These are phyloP conservation scores for Pelobates cultripes DNA, from an alignment of 2,797 vertebrate species.

Conservation along the genomic window DNA sequence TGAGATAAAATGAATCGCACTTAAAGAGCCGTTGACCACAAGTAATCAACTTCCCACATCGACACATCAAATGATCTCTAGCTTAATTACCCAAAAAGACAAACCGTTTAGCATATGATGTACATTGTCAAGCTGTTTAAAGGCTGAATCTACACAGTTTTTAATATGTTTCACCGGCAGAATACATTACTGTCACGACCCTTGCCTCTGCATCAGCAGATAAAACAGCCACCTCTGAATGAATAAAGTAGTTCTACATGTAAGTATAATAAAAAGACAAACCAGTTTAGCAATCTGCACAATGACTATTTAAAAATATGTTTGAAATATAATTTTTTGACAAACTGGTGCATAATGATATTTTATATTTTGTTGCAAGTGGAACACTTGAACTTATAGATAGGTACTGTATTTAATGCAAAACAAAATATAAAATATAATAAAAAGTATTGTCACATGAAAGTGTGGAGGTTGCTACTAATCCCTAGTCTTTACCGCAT, in stretches of 20 bases:
- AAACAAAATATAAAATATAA: too few relatives aligned
- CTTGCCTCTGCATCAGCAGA: not conserved
- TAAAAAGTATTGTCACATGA: too few relatives aligned
- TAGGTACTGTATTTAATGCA: too few relatives aligned
- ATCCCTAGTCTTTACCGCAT: too few relatives aligned
- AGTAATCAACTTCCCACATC: conserved; percentile 22
- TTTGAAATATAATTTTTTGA: too few relatives aligned
- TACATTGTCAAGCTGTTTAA: conserved; percentile 12
- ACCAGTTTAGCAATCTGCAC: not conserved
- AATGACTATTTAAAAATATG: not conserved
- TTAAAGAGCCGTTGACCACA: conserved; percentile 20
- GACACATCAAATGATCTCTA: conserved; percentile 20
- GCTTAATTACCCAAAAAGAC: conserved; percentile 39
- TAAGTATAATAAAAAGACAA: not conserved
- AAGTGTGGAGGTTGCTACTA: too few relatives aligned
- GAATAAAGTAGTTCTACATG: not conserved
- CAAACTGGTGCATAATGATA: too few relatives aligned
- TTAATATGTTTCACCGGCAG: conserved; percentile 14
- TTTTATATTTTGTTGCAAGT: too few relatives aligned
- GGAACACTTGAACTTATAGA: too few relatives aligned
- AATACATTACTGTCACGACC: conserved; percentile 11
- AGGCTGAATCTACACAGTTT: conserved; percentile 11
- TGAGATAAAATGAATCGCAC: conserved; percentile 7
- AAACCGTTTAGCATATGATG: conserved; percentile 25
- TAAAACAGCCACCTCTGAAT: not conserved